phyloP scores from a whole-genome alignment of 2,888 invertebrate genomes.

The Anoplius nigerrimus region DNA sequence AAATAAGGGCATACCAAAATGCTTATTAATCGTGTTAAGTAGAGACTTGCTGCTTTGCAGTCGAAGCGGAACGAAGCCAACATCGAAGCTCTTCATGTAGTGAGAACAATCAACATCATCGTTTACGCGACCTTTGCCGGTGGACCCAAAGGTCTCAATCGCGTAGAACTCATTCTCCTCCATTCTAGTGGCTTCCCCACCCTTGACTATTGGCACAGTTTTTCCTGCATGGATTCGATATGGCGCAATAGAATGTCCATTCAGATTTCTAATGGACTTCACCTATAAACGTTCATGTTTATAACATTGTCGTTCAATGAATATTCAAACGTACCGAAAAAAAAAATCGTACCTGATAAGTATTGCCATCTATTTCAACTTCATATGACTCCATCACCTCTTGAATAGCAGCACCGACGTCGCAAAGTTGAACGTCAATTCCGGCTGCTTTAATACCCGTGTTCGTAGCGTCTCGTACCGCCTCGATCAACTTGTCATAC shows the following conservation, averaged over 20 bases:
- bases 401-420: constrained; percentile 96
- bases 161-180: constrained; percentile 99
- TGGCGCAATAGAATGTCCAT: constrained; percentile 99
- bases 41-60: constrained; percentile 95
- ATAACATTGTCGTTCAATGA: not conserved
- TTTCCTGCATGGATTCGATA: constrained; percentile 98
- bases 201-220: constrained; percentile 99
- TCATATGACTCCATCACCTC: constrained; percentile 99
- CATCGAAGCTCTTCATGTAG: constrained; percentile 99
- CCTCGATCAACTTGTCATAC: constrained; percentile 94
- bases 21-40: constrained; percentile 94
- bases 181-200: constrained; percentile 98
- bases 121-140: constrained; percentile 94
- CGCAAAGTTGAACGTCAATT: constrained; percentile 97
- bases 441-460: constrained; percentile 97
- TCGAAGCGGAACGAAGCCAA: constrained; percentile 92
- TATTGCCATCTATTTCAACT: constrained; percentile 96
- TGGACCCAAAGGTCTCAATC: constrained; percentile 99
- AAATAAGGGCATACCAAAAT: constrained; percentile 82
- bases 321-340: not conserved
- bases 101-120: constrained; percentile 99
- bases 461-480: constrained; percentile 98
- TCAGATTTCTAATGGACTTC: constrained; percentile 97
- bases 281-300: constrained; percentile 75
- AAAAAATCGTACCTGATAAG: constrained; percentile 80